Base-by-base conservation (phyloP, 2,113 vertebrate species). In the Notothenia rossii region DNA sequence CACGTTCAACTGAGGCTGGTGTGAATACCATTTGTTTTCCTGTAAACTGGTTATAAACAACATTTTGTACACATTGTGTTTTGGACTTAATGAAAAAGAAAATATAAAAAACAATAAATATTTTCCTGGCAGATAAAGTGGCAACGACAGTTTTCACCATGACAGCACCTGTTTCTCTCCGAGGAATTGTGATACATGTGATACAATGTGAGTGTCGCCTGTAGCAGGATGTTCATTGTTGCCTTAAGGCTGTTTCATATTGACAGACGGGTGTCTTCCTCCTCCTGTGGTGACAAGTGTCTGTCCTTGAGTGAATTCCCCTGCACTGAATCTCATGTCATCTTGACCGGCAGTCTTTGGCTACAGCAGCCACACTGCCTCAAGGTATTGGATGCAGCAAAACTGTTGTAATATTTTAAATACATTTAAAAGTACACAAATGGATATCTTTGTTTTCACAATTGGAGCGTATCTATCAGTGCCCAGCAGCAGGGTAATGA, bases 241-340 rank as follows among this genome's bases (percentile, higher is more conserved):
- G 71, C 83, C 72, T 62, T 49, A 2, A 59, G 77, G 73, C 73
- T 45, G 43, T 81, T 65, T 75, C 12, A 25, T 49, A 71, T 49
- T 48, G 59, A 67, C 45, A 48, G 59, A 79, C 17, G 14, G 62
- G 22, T 79, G 36, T 81, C 17, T 45, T 72, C 58, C 4, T 69
- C 12, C 49, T 84, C 43, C 20, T 49, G 36, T 43, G 4, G 69
- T 60, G 59, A 59, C 40, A 63, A 61, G 55, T 75, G 14, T 45
- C 59, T 59, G 13, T 62, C 65, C 50, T 72, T 12, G 54, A 55
- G 48, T 15, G 20, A 78, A 63, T 33, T 58, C 1, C 3, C 48
- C 12, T 18, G 50, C 77, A 81, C 40, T 55, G 10, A 60, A 36
- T 63, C 81, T 53, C 51, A 20, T 59, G 48, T 69, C 14, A 58